Evolutionary conservation across 2,113 vertebrate genomes (phyloP).

Genomic region (Plestiodon gilberti): DNA sequence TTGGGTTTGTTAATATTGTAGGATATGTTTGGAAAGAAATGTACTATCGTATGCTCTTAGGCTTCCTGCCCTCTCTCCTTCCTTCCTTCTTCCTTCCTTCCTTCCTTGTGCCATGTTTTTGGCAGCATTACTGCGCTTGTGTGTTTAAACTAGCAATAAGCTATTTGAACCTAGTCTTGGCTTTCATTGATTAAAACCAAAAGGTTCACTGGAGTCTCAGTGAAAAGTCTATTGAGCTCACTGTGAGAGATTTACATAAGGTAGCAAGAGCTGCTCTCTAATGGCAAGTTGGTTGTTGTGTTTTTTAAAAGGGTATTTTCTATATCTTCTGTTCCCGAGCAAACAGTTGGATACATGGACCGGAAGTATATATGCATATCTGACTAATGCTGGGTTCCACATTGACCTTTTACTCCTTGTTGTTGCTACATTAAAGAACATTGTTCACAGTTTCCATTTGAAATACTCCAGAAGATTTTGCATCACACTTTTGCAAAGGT

Average conservation of each 20-base stretch:
- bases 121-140: not conserved
- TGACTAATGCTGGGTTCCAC: not conserved
- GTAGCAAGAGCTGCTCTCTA: not conserved
- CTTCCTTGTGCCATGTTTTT: not conserved
- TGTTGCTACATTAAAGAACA: not conserved
- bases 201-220: fast-evolving
- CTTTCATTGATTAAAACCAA: fast-evolving
- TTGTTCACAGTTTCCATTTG: not conserved
- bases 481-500: not conserved
- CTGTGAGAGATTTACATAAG: not conserved
- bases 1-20: not conserved
- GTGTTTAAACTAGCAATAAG: not conserved
- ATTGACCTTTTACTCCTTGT: not conserved
- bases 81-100: not conserved
- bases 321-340: too few relatives aligned
- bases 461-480: not conserved
- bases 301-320: not conserved
- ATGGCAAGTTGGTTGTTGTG: not conserved
- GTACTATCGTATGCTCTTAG: not conserved
- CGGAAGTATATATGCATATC: not conserved
- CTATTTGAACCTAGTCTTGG: not conserved
- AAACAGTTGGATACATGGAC: not conserved
- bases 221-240: not conserved
- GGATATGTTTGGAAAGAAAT: not conserved
- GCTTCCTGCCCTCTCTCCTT: not conserved